Percentiles rank a stretch among this genome's conserved stretches.
Conservation (phyloP, 1,140 invertebrate genomes). For the Batillaria attramentaria region DNA sequence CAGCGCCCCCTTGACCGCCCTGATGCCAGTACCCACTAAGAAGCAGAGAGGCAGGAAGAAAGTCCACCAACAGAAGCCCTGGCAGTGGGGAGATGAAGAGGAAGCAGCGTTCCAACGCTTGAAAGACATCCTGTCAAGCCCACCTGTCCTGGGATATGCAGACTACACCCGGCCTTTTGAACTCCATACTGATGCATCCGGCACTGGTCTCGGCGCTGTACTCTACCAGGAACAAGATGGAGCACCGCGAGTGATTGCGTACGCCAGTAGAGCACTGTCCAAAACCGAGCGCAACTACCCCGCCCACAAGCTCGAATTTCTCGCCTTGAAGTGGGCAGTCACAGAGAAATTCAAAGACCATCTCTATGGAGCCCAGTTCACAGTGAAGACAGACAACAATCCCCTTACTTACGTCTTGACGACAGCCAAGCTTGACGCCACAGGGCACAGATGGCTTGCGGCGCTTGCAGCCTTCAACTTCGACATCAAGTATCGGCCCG, state of each 20-base stretch:
- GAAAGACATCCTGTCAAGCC: slow-evolving; percentile 31
- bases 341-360: slow-evolving; percentile 40
- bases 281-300: slow-evolving; percentile 35
- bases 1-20: slow-evolving; percentile 43
- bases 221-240: slow-evolving; percentile 52
- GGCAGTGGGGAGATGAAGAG: slow-evolving; percentile 36
- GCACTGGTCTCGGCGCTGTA: slow-evolving; percentile 52
- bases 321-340: slow-evolving; percentile 44
- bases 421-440: slow-evolving; percentile 18
- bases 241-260: slow-evolving; percentile 36
- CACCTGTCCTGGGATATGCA: slow-evolving; percentile 45
- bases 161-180: slow-evolving; percentile 43
- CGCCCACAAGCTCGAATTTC: slow-evolving; percentile 40
- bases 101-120: slow-evolving; percentile 45
- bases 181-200: slow-evolving; percentile 52
- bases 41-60: slow-evolving; percentile 12
- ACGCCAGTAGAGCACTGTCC: slow-evolving; percentile 36
- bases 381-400: slow-evolving; percentile 31
- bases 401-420: slow-evolving; percentile 22
- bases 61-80: slow-evolving; percentile 23
- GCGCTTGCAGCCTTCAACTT: slow-evolving; percentile 20
- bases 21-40: slow-evolving; percentile 35
- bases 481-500: slow-evolving; percentile 10
- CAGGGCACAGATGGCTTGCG: slow-evolving; percentile 27
- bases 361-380: slow-evolving; percentile 21